Base-by-base conservation (phyloP, 2,797 vertebrate genomes). In the Hydrocynus forskahlii region DNA sequence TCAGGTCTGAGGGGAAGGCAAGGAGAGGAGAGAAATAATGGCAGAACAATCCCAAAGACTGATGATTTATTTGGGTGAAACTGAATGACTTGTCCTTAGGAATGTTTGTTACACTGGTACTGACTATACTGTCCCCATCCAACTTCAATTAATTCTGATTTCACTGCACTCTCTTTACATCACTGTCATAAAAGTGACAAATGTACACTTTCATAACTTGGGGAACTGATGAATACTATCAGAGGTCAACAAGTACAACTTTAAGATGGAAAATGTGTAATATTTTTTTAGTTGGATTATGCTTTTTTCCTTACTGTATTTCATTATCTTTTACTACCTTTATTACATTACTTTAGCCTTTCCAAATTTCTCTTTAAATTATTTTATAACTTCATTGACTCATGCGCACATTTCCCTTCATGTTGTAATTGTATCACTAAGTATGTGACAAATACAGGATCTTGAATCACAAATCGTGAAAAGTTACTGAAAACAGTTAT, bases 1-100 rank as follows among this genome's bases (percentile, higher is more conserved):
- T 98, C 92, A 99, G 93, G 89, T 99, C 98, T 99, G 89, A 35
- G 64, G 21, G 4, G 55, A 21, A 38, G 62, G 7, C 0, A 40
- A 10, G 43, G 60, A 75, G n/a, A 81, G 38, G 7, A 21, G 62
- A 70, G 40, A 80, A 78, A 72, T 21, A 23, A 40, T 79, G 45
- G 63, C 10, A n/a, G 8, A 48, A 74, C 62, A 48, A 29, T 43
- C 75, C 23, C 35, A 35, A 35, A 19, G 9, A 76, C 19, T 25
- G 45, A 78, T 60, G 60, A 81, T 50, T 2, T 23, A 4, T 38
- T 2, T 43, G 1, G 10, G 4, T 21, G 19, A 74, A 59, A 59
- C 43, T 35, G 0, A 4, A 25, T 21, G 10, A 48, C n/a, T 68
- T 7, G 45, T 45, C 64, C 40, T 23, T 63, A 16, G 25, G 29